phyloP scores from a whole-genome alignment of 2,888 invertebrate genomes.

The Xestia ashworthii region DNA sequence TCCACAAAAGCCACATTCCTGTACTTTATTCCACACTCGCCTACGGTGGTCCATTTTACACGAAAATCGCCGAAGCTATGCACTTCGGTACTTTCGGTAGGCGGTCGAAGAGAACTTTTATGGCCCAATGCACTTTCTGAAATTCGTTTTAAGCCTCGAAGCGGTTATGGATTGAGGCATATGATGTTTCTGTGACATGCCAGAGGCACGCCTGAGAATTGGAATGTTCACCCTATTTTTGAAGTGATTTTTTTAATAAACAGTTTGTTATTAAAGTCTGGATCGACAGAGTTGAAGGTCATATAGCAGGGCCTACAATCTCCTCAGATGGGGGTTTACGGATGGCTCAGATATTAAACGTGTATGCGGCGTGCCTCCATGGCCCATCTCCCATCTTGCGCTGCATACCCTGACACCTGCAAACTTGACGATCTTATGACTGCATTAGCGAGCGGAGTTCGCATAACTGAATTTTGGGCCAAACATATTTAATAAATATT shows the following conservation, averaged over 20 bases:
- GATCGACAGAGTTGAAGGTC: neutral
- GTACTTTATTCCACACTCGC: constrained; percentile 28
- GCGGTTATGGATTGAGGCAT: constrained; percentile 5
- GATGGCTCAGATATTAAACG: too few species aligned
- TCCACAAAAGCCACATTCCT: constrained; percentile 32
- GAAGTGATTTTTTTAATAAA: neutral
- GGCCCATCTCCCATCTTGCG: too few species aligned
- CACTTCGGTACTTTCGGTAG: constrained; percentile 22
- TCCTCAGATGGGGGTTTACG: too few species aligned
- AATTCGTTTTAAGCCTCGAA: constrained; percentile 43
- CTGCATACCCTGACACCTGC: too few species aligned
- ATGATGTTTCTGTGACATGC: constrained; percentile 10
- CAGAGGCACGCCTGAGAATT: constrained; percentile 7
- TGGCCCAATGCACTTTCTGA: constrained; percentile 55
- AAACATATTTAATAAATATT: too few species aligned
- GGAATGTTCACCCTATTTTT: neutral
- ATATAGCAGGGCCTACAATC: neutral
- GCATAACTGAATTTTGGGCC: too few species aligned
- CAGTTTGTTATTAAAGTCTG: neutral
- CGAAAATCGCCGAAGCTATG: constrained; percentile 48
- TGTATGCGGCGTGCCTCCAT: too few species aligned
- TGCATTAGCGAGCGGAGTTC: too few species aligned
- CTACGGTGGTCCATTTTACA: constrained; percentile 42
- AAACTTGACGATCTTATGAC: too few species aligned
- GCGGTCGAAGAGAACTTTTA: constrained; percentile 52